Evolutionary conservation across 1,140 invertebrate species (phyloP).

Genomic region (Tetramorium alpestre): DNA sequence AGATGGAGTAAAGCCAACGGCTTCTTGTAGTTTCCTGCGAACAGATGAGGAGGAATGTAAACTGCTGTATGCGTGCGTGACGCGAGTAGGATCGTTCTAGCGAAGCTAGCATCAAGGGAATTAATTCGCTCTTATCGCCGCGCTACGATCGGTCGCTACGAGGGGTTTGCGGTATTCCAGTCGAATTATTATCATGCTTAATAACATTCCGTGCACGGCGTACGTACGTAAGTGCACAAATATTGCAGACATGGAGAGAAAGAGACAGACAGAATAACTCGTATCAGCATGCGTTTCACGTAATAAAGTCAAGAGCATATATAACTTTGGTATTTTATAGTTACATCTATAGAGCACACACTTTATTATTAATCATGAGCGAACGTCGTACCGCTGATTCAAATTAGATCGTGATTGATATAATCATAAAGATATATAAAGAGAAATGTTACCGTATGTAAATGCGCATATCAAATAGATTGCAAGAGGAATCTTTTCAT

Average conservation of each 20-base stretch:
- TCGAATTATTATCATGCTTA: slow-evolving; percentile 59
- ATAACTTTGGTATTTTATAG: slow-evolving; percentile 12
- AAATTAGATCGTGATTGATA: slow-evolving; percentile 21
- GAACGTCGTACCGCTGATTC: background rate
- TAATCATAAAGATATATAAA: background rate
- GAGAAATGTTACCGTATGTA: background rate
- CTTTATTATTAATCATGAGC: background rate
- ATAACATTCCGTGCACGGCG: slow-evolving; percentile 43
- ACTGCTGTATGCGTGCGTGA: slow-evolving; percentile 37
- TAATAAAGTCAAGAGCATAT: background rate
- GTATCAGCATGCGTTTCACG: background rate
- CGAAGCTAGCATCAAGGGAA: slow-evolving; percentile 53
- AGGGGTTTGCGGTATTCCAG: slow-evolving; percentile 44
- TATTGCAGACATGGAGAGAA: background rate
- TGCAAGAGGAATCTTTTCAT: background rate
- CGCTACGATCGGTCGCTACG: slow-evolving; percentile 37
- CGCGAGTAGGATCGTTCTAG: slow-evolving; percentile 26
- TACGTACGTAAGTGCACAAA: slow-evolving; percentile 45
- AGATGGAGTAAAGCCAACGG: background rate
- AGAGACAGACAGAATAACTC: background rate
- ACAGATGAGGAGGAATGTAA: slow-evolving; percentile 16
- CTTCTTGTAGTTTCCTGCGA: slow-evolving; percentile 8
- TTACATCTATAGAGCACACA: background rate
- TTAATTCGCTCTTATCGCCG: slow-evolving; percentile 55
- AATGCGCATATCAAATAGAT: background rate